These are phyloP conservation scores for Siphlonurus alternatus DNA, from an alignment of 2,888 invertebrate species.

Conservation along the genomic window DNA sequence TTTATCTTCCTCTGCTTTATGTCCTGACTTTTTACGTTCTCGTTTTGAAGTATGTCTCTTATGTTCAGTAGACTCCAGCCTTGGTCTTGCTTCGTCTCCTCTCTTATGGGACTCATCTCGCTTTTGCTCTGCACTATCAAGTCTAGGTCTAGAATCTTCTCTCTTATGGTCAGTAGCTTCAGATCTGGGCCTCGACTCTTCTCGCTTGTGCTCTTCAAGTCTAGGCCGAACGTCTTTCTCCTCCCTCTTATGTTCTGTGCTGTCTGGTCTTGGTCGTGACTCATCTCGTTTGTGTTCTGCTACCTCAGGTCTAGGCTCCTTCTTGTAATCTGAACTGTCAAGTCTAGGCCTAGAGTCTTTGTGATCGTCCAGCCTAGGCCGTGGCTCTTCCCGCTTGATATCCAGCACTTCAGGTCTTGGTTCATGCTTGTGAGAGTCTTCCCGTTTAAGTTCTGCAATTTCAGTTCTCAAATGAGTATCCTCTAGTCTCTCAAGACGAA, in stretches of 20 bases:
- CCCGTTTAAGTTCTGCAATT: no score
- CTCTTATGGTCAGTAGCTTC: no score
- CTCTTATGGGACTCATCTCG: no score
- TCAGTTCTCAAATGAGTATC: no score
- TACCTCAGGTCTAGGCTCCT: constrained; percentile 24
- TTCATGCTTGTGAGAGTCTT: no score
- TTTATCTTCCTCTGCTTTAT: constrained; percentile 20
- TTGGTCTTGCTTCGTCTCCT: no score
- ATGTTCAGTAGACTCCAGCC: constrained; percentile 20
- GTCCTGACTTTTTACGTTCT: constrained; percentile 23
- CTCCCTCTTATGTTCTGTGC: constrained; percentile 38
- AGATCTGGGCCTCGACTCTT: no score
- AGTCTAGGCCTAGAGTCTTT: constrained; percentile 10
- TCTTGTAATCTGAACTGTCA: constrained; percentile 21
- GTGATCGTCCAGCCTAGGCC: neutral
- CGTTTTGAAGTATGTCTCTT: constrained; percentile 27
- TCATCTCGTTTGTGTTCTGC: constrained; percentile 21
- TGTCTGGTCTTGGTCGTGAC: constrained; percentile 40
- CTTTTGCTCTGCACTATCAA: no score
- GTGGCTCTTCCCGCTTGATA: neutral
- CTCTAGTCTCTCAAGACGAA: constrained; percentile 18
- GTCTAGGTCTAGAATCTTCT: no score
- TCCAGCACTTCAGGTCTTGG: no score
- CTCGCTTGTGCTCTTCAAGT: constrained; percentile 30
- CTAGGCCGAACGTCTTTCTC: constrained; percentile 37